Percentiles rank a stretch among this genome's conserved stretches.
Evolutionary conservation across 2,888 invertebrate genomes (phyloP).

Genomic region (Spilosoma lubricipeda): DNA sequence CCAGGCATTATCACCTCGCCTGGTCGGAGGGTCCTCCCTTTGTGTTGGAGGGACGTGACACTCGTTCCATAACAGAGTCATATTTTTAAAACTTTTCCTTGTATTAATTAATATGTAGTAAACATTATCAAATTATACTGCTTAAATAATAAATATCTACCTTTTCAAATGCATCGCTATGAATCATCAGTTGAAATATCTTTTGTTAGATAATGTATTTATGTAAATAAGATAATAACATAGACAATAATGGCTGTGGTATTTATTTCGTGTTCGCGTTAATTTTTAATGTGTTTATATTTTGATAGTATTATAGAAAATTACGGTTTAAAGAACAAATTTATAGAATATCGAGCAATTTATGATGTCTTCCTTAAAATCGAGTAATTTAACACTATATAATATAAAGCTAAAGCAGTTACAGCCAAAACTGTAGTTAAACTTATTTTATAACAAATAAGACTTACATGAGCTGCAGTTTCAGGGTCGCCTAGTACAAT

Average conservation of each 20-base stretch:
- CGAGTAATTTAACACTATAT: no score
- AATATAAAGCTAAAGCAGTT: no score
- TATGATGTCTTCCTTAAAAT: neutral
- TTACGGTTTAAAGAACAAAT: no score
- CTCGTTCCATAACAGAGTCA: no score
- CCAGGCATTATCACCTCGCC: no score
- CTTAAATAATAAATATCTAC: neutral
- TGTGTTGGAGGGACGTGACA: no score
- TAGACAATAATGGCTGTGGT: neutral
- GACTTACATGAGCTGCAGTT: conserved; percentile 55
- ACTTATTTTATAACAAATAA: neutral
- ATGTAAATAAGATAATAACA: neutral
- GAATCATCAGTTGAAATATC: neutral
- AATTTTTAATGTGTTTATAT: no score
- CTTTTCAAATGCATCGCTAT: neutral
- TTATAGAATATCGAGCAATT: neutral
- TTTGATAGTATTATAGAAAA: neutral
- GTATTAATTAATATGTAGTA: no score
- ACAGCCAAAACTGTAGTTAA: neutral
- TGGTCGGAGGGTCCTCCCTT: no score
- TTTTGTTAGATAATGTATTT: neutral
- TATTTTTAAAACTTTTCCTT: no score
- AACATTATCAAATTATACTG: neutral
- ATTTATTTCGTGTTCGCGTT: neutral
- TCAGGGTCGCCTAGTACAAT: conserved; percentile 65